Conservation (phyloP, 2,797 vertebrate species). For the Meda fulgida region DNA sequence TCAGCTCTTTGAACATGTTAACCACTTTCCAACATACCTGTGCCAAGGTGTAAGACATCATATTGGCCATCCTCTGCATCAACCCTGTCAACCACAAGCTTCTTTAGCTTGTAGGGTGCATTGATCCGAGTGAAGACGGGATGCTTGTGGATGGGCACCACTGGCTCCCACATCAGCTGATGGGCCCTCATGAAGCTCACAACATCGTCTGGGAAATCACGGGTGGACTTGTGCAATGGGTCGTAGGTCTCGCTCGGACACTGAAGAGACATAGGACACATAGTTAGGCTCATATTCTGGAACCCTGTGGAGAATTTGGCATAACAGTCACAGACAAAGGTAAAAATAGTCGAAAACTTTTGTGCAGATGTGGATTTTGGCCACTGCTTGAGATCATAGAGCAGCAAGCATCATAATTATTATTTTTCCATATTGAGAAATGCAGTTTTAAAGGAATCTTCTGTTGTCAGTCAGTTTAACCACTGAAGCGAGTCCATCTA, state of each 20-base stretch:
- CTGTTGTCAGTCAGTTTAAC: neutral
- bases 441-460: neutral
- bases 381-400: neutral
- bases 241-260: conserved; percentile 90
- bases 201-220: conserved; percentile 85
- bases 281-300: neutral
- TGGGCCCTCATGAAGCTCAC: conserved; percentile 87
- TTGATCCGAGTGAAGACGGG: conserved; percentile 77
- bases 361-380: conserved; percentile 30
- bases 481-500: neutral
- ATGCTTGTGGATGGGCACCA: conserved; percentile 76
- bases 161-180: conserved; percentile 89
- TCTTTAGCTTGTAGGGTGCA: conserved; percentile 73
- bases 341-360: conserved; percentile 14
- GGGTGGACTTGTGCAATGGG: conserved; percentile 82
- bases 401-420: neutral
- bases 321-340: neutral
- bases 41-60: conserved; percentile 84
- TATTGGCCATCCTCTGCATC: conserved; percentile 77
- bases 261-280: conserved; percentile 64
- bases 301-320: neutral
- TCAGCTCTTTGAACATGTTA: neutral
- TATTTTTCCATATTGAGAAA: neutral
- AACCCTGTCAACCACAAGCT: conserved; percentile 84
- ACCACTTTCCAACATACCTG: conserved; percentile 73